These are phyloP conservation scores for Cosmia trapezina DNA, from an alignment of 2,888 invertebrate genomes.

Conservation along the genomic window DNA sequence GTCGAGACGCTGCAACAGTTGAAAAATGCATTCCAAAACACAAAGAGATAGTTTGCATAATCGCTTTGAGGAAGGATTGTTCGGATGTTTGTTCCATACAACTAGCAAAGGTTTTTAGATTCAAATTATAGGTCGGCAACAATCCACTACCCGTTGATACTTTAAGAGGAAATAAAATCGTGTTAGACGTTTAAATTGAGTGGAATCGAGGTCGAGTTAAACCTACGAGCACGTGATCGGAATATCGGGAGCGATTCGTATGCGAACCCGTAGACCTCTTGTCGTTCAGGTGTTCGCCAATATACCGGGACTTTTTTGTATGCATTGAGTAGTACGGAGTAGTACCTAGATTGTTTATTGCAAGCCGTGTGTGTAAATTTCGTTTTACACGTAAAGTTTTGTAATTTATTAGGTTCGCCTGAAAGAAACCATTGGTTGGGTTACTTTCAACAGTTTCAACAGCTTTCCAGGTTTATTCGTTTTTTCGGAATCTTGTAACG, in stretches of 20 bases:
- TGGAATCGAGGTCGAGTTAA: slow-evolving; percentile 76
- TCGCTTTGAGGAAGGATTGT: slow-evolving; percentile 54
- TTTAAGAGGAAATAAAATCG: slow-evolving; percentile 73
- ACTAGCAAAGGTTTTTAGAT: slow-evolving; percentile 40
- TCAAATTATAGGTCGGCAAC: slow-evolving; percentile 48
- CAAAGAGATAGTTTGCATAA: slow-evolving; percentile 61
- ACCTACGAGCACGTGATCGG: slow-evolving; percentile 71
- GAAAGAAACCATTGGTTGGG: slow-evolving; percentile 12
- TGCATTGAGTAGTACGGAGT: slow-evolving; percentile 66
- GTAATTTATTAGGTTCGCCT: slow-evolving; percentile 39
- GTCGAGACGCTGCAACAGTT: slow-evolving; percentile 76
- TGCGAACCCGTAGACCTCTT: slow-evolving; percentile 54
- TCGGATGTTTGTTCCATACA: slow-evolving; percentile 47
- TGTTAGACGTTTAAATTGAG: slow-evolving; percentile 76
- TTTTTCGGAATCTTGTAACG: neutral
- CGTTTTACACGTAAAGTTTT: slow-evolving; percentile 52
- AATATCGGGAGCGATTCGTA: slow-evolving; percentile 67
- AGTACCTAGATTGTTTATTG: slow-evolving; percentile 64
- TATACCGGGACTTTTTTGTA: slow-evolving; percentile 68
- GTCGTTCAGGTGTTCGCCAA: slow-evolving; percentile 69
- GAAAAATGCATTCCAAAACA: slow-evolving; percentile 74
- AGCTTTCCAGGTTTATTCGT: slow-evolving; percentile 4
- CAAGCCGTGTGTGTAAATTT: slow-evolving; percentile 67
- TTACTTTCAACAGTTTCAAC: slow-evolving; percentile 10
- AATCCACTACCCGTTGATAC: slow-evolving; percentile 64